Evolutionary conservation across 1,140 invertebrate species (phyloP).

Genomic region (Aphelenchoides avenae): DNA sequence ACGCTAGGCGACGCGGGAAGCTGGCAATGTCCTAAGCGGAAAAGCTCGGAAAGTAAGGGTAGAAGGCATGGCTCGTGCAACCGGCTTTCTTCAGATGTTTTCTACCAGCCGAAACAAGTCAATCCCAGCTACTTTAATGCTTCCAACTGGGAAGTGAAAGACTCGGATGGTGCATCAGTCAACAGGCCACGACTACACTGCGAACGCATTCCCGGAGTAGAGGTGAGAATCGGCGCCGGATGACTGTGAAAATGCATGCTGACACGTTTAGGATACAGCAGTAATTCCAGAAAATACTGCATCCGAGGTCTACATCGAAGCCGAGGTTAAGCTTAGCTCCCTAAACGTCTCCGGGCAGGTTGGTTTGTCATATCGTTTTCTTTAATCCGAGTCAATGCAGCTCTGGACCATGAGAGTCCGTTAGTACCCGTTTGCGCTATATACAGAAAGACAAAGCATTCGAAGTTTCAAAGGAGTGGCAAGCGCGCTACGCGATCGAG

Average conservation of each 20-base stretch:
- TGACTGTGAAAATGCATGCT: slow-evolving; percentile 10
- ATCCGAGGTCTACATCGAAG: too few species aligned
- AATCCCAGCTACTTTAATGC: slow-evolving; percentile 13
- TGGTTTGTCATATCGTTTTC: slow-evolving; percentile 2
- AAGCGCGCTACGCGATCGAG: background rate
- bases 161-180: background rate
- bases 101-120: background rate
- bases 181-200: slow-evolving; percentile 5
- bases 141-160: slow-evolving; percentile 12
- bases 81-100: slow-evolving; percentile 2
- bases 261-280: slow-evolving; percentile 1
- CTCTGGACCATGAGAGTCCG: background rate
- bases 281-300: background rate
- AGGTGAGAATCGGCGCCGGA: too few species aligned
- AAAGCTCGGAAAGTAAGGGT: slow-evolving; percentile 7
- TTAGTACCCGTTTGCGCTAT: slow-evolving; percentile 14
- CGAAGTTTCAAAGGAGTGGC: slow-evolving; percentile 7
- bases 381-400: slow-evolving; percentile 3
- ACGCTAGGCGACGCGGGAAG: slow-evolving; percentile 4
- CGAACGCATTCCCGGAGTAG: slow-evolving; percentile 8
- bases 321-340: too few species aligned
- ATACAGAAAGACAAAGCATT: background rate
- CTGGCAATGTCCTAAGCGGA: slow-evolving; percentile 25
- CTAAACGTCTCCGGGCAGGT: too few species aligned
- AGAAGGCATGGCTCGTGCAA: background rate